Base-by-base conservation (phyloP, 2,888 invertebrate species). In the Agapostemon virescens region DNA sequence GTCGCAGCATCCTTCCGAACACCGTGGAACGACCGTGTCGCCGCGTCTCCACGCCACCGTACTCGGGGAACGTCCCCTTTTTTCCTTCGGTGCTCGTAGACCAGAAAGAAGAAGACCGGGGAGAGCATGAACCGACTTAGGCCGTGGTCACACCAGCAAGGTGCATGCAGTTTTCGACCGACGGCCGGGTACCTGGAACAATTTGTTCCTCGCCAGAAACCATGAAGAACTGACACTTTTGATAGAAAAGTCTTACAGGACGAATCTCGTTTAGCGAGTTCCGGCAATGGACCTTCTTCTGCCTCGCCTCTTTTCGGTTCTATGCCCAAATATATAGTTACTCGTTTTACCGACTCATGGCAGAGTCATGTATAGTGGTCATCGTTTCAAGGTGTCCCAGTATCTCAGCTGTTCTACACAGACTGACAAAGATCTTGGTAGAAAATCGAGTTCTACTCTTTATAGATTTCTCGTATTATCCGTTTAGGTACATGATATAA, bases 1-100 rank as follows among this genome's bases (percentile, higher is more conserved):
- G 84, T 86, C 85, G 81, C 83, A 84, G 85, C 83, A 86, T 87
- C 87, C 84, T 81, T 82, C 76, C 72, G 79, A 86, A 85, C 83
- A 83, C 79, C 78, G 81, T 80, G 69, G 80, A 80, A 87, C 84
- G 82, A 84, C 64, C 84, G 86, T 86, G 87, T 84, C 87, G 77
- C 78, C 78, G 82, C 87, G 77, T 81, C 79, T 63, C 52, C 69
- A 66, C 70, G 73, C 58, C 77, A 77, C 77, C 80, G 71, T 69
- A 72, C 69, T 64, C 63, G 45, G 36, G 38, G 55, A 69, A 72
- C 69, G 20, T 64, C 64, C 55, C 49, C 45, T 38, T 52, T 61
- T 64, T 33, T 40, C 45, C n/a, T 36, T 17, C 9, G n/a, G 45
- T 11, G 30, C 36, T 63, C 66, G 64, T 67, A 70, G 61, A 63